Evolutionary conservation across 2,797 vertebrate genomes (phyloP), one percentile per base, ranked within the genome.

Genomic region (Acestrorhynchus altus): DNA sequence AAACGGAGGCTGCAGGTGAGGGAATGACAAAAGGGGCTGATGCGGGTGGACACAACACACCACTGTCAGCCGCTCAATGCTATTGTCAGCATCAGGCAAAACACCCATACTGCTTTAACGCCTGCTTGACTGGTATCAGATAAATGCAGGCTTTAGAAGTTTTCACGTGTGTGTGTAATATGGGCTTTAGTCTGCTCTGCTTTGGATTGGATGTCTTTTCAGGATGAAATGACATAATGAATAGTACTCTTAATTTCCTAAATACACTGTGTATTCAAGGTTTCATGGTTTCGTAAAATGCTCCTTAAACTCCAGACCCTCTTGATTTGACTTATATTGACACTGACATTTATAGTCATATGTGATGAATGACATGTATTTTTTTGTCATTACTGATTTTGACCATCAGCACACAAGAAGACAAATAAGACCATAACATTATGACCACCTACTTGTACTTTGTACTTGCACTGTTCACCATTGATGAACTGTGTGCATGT

Each of bases 1-100:
- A 98, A 96, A 72, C 93, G 96, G 81, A 94, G 95, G 85, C 88
- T 98, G 56, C 97, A 98, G 95, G 97, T 98, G 79, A 85, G 91
- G 26, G 42, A 49, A 24, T 8, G 9, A 20, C 31, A 39, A 12
- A 11, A 42, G 18, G 42, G 42, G 44, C 20, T 10, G 72, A 57
- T 56, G 18, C 11, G 18, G 35, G 56, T 15, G 18, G n/a, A 64
- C n/a, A 8, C 20, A 51, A 66, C 66, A 57, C 61, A 52, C 8
- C 31, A 20, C 22, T 0, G 4, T 31, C 15, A 6, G 13, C 7
- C 40, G 16, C 8, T 11, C 24, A 0, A 12, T 16, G 16, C 26
- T 46, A 63, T 72, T 54, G 42, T 52, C 16, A 57, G 39, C 24
- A 26, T 49, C 24, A 4, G 15, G 40, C 46, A 31, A 31, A 68